Base-by-base conservation (phyloP, 2,113 vertebrate species). In the Pelvicachromis taeniatus region DNA sequence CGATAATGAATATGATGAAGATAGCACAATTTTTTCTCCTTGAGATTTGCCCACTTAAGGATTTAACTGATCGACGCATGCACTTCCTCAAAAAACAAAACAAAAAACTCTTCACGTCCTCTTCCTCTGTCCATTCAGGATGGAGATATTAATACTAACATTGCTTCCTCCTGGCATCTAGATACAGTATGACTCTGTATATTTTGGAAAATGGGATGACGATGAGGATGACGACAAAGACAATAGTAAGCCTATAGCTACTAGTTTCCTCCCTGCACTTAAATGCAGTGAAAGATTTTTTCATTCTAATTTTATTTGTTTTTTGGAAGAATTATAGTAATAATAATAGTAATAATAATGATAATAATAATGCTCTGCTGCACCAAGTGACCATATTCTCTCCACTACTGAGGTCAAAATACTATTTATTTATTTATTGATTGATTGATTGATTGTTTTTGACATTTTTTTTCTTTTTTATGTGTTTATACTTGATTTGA, bases 1-100 rank as follows among this genome's bases (percentile, higher is more conserved):
- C 86, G 93, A 93, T 70, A 87, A 90, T 86, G 84, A 91, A 86
- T 87, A 93, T 85, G 89, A 89, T 91, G 90, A 95, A 92, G 93
- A 96, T 96, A 96, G 95, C 96, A 96, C 96, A 96, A 95, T 94
- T 95, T 92, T 89, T 94, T 87, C 92, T 95, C 93, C 92, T 94
- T 94, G 92, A 95, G 92, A 94, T 93, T 95, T 94, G 85, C 89
- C 92, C 93, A 93, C 94, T 93, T 93, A 96, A 96, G 95, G 96
- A 96, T 95, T 93, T 93, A 96, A 93, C 90, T 89, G 90, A 94
- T 91, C 92, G 93, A 93, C 94, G 95, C 95, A 95, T 96, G 96
- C 95, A 95, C 94, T 94, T 96, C 94, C 93, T 91, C 75, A 83
- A 88, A 92, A 65, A 70, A 45, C 42, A 70, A 45, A 45, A 2